Percentiles rank a stretch among this genome's conserved stretches.
Conservation (phyloP, 2,113 vertebrate species). For the Cinclus cinclus region DNA sequence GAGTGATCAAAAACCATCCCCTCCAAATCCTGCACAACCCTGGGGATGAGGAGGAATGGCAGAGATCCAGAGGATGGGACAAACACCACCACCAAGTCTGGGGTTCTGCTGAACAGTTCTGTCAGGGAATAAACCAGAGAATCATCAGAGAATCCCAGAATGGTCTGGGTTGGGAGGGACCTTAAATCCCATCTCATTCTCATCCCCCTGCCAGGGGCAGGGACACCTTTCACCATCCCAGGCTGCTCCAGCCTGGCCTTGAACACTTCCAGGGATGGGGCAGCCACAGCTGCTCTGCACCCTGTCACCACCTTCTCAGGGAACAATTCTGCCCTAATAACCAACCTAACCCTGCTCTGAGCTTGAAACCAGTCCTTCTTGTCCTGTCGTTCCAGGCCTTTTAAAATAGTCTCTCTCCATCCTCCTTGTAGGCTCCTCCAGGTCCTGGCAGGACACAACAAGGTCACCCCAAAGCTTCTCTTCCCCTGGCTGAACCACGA, state of each 20-base stretch:
- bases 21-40: neutral
- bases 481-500: neutral
- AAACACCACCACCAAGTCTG: rapidly evolving
- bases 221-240: neutral
- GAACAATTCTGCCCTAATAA: neutral
- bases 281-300: neutral
- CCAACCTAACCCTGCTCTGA: neutral
- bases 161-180: neutral
- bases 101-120: neutral
- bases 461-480: neutral
- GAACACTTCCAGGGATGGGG: neutral
- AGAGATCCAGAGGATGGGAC: rapidly evolving
- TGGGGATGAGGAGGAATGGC: neutral
- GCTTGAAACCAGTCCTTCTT: neutral
- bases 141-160: neutral
- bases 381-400: neutral
- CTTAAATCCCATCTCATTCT: neutral
- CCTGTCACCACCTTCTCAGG: neutral
- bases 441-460: neutral
- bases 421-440: neutral
- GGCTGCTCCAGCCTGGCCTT: neutral
- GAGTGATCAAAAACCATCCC: rapidly evolving
- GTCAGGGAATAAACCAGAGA: neutral
- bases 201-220: neutral
- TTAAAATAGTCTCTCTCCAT: neutral